Base-by-base conservation (phyloP, 2,113 vertebrate species). In the Burhinus oedicnemus region DNA sequence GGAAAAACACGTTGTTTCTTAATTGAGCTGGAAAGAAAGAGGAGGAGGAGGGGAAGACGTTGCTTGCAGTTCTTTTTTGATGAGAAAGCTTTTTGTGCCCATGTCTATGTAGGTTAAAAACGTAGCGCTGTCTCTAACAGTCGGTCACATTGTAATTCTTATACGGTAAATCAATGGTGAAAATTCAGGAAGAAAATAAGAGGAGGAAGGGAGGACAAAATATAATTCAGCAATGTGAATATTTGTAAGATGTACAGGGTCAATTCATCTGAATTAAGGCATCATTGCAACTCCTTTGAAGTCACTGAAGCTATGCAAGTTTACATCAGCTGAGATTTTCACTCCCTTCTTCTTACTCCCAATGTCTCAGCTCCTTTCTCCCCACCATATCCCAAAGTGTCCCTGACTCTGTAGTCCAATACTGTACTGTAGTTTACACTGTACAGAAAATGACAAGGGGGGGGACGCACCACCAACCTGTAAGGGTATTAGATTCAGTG, bases 11-110 rank as follows among this genome's bases (percentile, higher is more conserved):
- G 78, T 90, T 97, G 66, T 90, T 97, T 97, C 89, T 97, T 97
- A 97, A 97, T 91, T 97, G 94, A 97, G 83, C 44, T 96, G 91
- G 94, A 94, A 95, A 79, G 55, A 66, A 84, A 93, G 82, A 91
- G 87, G 36, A 78, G 86, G 51, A 92, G 70, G 58, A 95, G 68
- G 90, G 77, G 44, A 94, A 96, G 94, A 86, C 1, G 11, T 68
- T 87, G 69, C 42, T 93, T 88, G 70, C 54, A 92, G 83, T 44
- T 74, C 74, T 96, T 54, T 96, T 82, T 97, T 95, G 45, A 87
- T 79, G 83, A 97, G 87, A 93, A 96, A 95, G 51, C 74, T 95
- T 97, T 74, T 32, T 71, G 65, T 93, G 45, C 36, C 62, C 83
- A 75, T 78, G 84, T 87, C 20, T 87, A 84, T 18, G 21, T 70